Evolutionary conservation across 1,140 invertebrate species (phyloP), one percentile per base, ranked within the genome.

Genomic region (Listronotus oregonensis): DNA sequence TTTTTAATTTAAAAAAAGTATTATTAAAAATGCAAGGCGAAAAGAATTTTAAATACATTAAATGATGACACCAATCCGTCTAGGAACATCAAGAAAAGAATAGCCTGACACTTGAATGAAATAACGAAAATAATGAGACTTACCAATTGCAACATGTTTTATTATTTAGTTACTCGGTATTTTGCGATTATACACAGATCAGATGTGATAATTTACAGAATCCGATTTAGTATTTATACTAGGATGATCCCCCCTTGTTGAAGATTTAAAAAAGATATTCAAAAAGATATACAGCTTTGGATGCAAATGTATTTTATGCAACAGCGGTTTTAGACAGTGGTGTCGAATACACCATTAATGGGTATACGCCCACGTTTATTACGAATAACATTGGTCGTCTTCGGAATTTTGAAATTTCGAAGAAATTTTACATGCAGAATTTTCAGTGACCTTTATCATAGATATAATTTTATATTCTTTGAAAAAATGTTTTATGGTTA

Each of bases 241-340:
- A 52, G 21, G 59, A 62, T 43, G 59, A 62, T 62, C 59, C 59
- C 59, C 17, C 59, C 46, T 40, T 42, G 37, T 21, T 11, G 5
- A 49, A 34, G 49, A 62, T 52, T 52, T 21, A 40, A 62, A 62
- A 27, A 50, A 5, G n/a, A 12, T 18, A 49, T 34, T 42, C 1
- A 21, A 60, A 21, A 60, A 40, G 32, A 27, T 39, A 42, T 15
- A 55, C 17, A 18, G 18, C 39, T 39, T 62, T 62, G 43, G 49
- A 62, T 40, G 49, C 49, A 52, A 62, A 62, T 51, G 51, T 49
- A 31, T 51, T 51, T 63, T 63, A 39, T 63, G 61, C 61, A 63
- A 63, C 17, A 63, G 21, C 37, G 61, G 37, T 52, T 34, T 49
- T 34, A 37, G 37, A 49, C 56, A 37, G 44, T 37, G 56, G 54